Evolutionary conservation across 2,113 vertebrate genomes (phyloP).

Genomic region (Cyanocitta stelleri): DNA sequence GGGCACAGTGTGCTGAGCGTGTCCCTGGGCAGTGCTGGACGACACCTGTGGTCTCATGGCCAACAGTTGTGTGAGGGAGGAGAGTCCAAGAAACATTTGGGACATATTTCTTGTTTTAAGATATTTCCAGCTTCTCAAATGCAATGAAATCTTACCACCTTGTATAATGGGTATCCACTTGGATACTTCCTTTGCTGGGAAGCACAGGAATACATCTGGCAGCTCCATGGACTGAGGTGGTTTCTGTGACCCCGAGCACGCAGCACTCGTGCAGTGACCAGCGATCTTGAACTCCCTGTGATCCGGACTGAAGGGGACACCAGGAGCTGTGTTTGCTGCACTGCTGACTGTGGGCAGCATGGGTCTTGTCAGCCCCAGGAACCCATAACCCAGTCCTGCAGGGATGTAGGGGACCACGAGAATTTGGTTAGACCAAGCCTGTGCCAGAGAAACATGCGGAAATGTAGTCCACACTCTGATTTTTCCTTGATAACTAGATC

Average conservation of each 20-base stretch:
- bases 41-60: no score
- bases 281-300: background rate
- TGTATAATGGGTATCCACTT: no score
- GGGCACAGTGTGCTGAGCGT: background rate
- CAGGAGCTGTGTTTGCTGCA: no score
- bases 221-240: fast-evolving
- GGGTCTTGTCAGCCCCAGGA: fast-evolving
- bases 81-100: background rate
- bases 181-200: background rate
- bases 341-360: fast-evolving
- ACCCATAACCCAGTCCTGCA: background rate
- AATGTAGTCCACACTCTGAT: no score
- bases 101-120: background rate
- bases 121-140: background rate
- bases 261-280: fast-evolving
- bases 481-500: no score
- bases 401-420: background rate
- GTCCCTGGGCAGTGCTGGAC: background rate
- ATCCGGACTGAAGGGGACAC: background rate
- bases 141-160: background rate
- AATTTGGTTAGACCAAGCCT: background rate
- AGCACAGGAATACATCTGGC: background rate
- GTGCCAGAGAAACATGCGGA: background rate
- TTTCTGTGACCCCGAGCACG: background rate
- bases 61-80: fast-evolving